Base-by-base conservation (phyloP, 2,113 vertebrate genomes). In the Urocynchramus pylzowi region DNA sequence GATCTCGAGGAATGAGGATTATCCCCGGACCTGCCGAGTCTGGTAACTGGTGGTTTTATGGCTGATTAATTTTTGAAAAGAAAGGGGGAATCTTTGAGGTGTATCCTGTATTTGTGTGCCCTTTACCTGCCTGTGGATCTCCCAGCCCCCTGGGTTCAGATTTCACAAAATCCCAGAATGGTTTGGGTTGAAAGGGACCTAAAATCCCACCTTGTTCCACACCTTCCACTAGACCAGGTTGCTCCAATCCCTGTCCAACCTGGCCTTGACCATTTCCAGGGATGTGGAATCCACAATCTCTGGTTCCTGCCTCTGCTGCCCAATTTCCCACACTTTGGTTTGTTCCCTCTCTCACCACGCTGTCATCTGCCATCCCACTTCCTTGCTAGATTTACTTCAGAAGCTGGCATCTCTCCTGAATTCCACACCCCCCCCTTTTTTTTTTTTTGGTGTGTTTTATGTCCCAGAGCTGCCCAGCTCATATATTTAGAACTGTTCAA, bases 1-100 rank as follows among this genome's bases (percentile, higher is more conserved):
- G 81, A 99, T 99, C 79, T 99, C 99, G 1, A 98, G 99, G 92
- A 99, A 99, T 1, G 99, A 99, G 90, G 99, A 99, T 68, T 99
- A 99, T 57, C 99, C 99, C 54, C 99, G 99, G 19, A 98, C 97
- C 96, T 99, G 99, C 98, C 98, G 98, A 54, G 98, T 99, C 93
- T 99, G 99, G 99, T 99, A 96, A 99, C 13, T 27, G 2, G 2
- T 22, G 65, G 4, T 18, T 83, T 64, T 41, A 7, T 19, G 89
- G 75, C 59, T 23, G n/a, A 2, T 6, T 7, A 6, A 1, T 42
- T 27, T 37, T 21, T n/a, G 53, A 57, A 64, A 33, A 0, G 3
- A 44, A 49, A 75, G 11, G 5, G 35, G 41, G 3, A 10, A 3
- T 19, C 68, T 60, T 47, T 30, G 61, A 76, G 44, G 3, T 14